Percentiles rank a stretch among this genome's conserved stretches.
phyloP scores from a whole-genome alignment of 2,888 invertebrate species.

The Nomada ferruginata region DNA sequence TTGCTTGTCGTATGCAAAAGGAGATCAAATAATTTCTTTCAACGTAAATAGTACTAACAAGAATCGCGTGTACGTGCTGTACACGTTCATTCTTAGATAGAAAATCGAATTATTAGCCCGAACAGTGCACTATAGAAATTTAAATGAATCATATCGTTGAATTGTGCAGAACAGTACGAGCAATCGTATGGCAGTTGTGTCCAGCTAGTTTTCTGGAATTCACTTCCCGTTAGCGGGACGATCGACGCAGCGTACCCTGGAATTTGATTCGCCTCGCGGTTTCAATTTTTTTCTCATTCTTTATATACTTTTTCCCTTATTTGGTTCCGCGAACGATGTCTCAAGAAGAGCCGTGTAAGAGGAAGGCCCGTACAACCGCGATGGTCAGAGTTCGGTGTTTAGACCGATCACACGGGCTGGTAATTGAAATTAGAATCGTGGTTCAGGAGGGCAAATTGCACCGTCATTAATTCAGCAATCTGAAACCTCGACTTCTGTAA shows the following conservation, averaged over 20 bases:
- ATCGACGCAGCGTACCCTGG: constrained; percentile 45
- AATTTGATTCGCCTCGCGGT: constrained; percentile 57
- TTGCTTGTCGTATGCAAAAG: background rate
- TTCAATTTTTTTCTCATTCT: constrained; percentile 21
- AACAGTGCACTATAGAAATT: constrained; percentile 11
- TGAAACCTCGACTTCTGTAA: constrained; percentile 24
- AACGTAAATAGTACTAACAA: background rate
- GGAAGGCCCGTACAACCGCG: background rate
- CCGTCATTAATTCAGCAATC: constrained; percentile 47
- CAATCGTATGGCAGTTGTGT: constrained; percentile 48
- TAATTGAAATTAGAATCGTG: constrained; percentile 47
- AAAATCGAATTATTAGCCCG: constrained; percentile 14
- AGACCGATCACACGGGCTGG: constrained; percentile 36
- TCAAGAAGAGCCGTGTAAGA: background rate
- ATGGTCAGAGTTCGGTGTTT: constrained; percentile 27
- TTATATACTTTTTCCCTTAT: background rate
- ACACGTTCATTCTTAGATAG: background rate
- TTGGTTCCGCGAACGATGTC: background rate
- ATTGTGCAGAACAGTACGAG: constrained; percentile 4
- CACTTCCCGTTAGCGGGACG: constrained; percentile 69
- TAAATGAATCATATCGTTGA: constrained; percentile 12
- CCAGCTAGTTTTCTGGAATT: constrained; percentile 72
- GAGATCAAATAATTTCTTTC: background rate
- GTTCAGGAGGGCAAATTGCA: constrained; percentile 38
- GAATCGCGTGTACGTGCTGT: background rate